Evolutionary conservation across 2,888 invertebrate species (phyloP).

Genomic region (Cynaeus angustus): DNA sequence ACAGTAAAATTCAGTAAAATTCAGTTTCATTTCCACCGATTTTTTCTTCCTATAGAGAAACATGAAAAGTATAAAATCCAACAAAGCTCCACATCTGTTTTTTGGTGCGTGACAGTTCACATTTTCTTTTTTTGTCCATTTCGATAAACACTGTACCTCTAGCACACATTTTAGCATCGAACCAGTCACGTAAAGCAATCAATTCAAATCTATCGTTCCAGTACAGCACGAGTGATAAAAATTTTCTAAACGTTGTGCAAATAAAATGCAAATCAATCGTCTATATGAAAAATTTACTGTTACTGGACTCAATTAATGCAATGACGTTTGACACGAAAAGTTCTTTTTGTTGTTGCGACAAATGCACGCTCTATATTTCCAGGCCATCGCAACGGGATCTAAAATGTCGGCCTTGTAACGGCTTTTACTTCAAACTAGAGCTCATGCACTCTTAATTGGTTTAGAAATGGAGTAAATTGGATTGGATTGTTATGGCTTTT

Average conservation of each 20-base stretch:
- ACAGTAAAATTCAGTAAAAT: no score
- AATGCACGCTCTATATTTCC: neutral
- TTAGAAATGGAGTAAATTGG: slow-evolving; percentile 31
- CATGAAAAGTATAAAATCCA: neutral
- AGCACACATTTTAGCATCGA: slow-evolving; percentile 2
- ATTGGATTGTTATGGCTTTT: slow-evolving; percentile 27
- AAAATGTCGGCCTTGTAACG: slow-evolving; percentile 35
- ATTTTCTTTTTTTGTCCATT: neutral
- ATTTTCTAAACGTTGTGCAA: no score
- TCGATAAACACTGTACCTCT: neutral
- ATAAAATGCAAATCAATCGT: neutral
- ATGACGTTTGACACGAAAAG: neutral
- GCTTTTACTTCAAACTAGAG: slow-evolving; percentile 1
- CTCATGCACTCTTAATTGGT: slow-evolving; percentile 30
- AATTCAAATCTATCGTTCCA: slow-evolving; percentile 6
- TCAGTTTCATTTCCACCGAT: no score
- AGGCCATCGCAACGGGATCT: slow-evolving; percentile 18
- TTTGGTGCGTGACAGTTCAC: neutral
- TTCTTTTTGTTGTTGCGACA: neutral
- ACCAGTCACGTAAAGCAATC: slow-evolving; percentile 13
- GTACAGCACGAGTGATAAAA: slow-evolving; percentile 1
- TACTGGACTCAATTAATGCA: neutral
- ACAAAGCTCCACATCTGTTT: neutral
- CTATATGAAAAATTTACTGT: neutral
- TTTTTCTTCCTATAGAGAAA: no score